A percentile compares a stretch with the other conserved stretches of the same genome.
Evolutionary conservation across 1,140 invertebrate species (phyloP).

Genomic region (Apocrypta bakeri): DNA sequence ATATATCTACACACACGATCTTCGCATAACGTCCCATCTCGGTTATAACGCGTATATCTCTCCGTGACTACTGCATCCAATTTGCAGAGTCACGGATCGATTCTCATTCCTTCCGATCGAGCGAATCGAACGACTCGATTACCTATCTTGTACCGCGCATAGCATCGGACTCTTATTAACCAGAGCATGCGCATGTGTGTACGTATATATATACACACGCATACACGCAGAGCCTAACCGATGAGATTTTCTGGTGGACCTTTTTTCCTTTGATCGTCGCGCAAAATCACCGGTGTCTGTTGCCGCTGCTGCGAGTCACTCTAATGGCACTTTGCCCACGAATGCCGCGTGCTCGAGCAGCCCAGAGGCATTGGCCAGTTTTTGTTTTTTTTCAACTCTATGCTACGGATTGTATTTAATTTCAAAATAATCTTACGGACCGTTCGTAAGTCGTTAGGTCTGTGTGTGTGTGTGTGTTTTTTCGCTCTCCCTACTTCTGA

Average conservation of each 20-base stretch:
- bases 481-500: neutral
- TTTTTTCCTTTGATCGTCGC: slow-evolving; percentile 44
- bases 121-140: slow-evolving; percentile 51
- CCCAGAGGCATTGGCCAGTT: neutral
- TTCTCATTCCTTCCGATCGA: slow-evolving; percentile 50
- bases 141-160: slow-evolving; percentile 35
- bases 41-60: neutral
- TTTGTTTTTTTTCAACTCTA: neutral
- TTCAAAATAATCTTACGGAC: slow-evolving; percentile 39
- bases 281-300: slow-evolving; percentile 48
- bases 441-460: neutral
- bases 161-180: slow-evolving; percentile 42
- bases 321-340: slow-evolving; percentile 36
- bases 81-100: slow-evolving; percentile 53
- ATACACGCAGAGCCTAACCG: neutral
- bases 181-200: neutral
- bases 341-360: slow-evolving; percentile 4
- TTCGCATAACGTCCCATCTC: neutral
- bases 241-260: slow-evolving; percentile 39
- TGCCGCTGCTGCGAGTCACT: slow-evolving; percentile 37
- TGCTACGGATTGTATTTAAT: slow-evolving; percentile 18
- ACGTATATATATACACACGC: neutral
- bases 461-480: neutral
- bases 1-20: too few species aligned
- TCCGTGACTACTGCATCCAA: slow-evolving; percentile 49